Evolutionary conservation across 2,797 vertebrate genomes (phyloP), one percentile per base, ranked within the genome.

Genomic region (Acrossocheilus fasciatus): DNA sequence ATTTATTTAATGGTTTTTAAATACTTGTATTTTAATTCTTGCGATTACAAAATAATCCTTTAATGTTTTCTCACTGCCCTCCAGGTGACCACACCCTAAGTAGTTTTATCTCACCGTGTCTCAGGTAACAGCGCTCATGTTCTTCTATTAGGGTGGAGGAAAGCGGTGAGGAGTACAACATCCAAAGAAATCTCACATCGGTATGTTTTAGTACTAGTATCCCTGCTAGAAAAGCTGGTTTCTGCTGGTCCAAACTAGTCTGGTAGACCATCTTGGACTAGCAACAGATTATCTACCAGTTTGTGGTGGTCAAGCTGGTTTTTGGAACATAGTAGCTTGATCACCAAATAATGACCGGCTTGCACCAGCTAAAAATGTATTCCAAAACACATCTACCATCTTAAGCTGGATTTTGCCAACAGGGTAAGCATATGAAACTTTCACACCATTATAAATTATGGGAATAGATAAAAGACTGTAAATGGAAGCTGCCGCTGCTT

Each of bases 71-170:
- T 72, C 14, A 2, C 4, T 47, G 70, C 59, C 68, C 23, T 84
- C 66, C 66, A 85, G 81, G 87, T 80, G 75, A 81, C 87, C 86
- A 84, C 89, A 81, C 87, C 89, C 88, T 47, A 45, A 45, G 1
- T 57, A 70, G 30, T 47, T 57, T 84, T 54, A 83, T 84, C 79
- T 84, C 62, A 75, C 72, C 12, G 3, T 81, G 76, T 82, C 81
- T 86, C 81, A 83, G 74, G 81, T 88, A 83, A 66, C 69, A 69
- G 59, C 2, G 10, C 39, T 43, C 26, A 26, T 54, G 23, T 81
- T 86, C 41, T 57, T 62, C 54, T 47, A 26, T 74, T 64, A 14
- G 64, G 20, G 70, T 26, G 47, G 11, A 30, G 50, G 36, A 26
- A 50, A 30, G 18, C 7, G 6, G 34, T 64, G 54, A 15, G 15